A percentile compares a stretch with the other conserved stretches of the same genome.
phyloP scores from a whole-genome alignment of 2,888 invertebrate species.

The Colletes collaris region DNA sequence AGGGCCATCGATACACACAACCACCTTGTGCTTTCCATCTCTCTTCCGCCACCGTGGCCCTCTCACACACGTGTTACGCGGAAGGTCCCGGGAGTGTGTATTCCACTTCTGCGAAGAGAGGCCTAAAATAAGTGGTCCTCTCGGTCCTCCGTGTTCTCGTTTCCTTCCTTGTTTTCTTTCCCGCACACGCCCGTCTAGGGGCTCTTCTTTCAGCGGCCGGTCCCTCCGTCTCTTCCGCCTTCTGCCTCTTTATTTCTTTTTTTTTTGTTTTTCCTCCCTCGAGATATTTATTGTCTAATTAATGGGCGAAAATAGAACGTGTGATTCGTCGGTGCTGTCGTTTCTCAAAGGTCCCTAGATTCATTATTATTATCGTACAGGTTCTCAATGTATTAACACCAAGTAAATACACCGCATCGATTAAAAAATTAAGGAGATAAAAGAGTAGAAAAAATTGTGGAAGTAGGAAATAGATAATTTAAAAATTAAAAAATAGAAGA shows the following conservation, averaged over 20 bases:
- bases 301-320: constrained; percentile 16
- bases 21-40: constrained; percentile 77
- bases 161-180: constrained; percentile 26
- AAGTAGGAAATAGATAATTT: too few relatives aligned
- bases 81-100: constrained; percentile 2
- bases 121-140: constrained; percentile 68
- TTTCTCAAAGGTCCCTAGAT: neutral
- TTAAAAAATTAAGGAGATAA: too few relatives aligned
- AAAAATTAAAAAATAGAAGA: too few relatives aligned
- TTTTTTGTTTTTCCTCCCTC: too few relatives aligned
- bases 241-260: neutral
- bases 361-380: too few relatives aligned
- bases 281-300: neutral
- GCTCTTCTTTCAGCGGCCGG: constrained; percentile 17
- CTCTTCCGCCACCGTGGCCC: constrained; percentile 41
- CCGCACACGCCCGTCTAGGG: constrained; percentile 2
- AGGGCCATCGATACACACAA: constrained; percentile 71
- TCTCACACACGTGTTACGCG: constrained; percentile 64
- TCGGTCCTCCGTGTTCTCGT: constrained; percentile 6
- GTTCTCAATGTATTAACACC: too few relatives aligned
- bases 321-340: neutral
- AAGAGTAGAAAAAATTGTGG: too few relatives aligned
- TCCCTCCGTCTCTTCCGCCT: constrained; percentile 32
- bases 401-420: too few relatives aligned
- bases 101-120: constrained; percentile 63